Conservation (phyloP, 2,888 invertebrate genomes). For the Drosophila longiperda region DNA sequence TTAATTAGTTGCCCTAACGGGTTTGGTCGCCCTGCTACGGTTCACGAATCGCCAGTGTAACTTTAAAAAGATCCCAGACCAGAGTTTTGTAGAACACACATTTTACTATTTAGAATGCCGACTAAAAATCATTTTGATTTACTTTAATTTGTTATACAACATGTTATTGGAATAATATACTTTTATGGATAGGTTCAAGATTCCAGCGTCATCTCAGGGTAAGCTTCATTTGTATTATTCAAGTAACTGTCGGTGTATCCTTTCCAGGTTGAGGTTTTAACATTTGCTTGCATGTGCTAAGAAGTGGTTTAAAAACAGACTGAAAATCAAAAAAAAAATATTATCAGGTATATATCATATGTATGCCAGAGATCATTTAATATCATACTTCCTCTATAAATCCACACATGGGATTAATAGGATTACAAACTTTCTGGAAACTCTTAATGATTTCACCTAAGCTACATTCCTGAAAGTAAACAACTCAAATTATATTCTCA, state of each 20-base stretch:
- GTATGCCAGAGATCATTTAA: not conserved
- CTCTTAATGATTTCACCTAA: fast-evolving
- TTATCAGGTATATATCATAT: not conserved
- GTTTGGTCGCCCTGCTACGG: constrained; percentile 42
- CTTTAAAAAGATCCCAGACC: constrained; percentile 37
- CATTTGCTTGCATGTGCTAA: not conserved
- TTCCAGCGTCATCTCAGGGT: not conserved
- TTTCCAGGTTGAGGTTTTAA: not conserved
- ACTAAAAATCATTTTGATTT: not conserved
- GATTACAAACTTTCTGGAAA: fast-evolving
- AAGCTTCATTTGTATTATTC: not conserved
- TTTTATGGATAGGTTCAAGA: not conserved
- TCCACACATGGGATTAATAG: not conserved
- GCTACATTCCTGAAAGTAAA: constrained; percentile 1
- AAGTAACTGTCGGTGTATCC: no score
- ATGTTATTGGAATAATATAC: not conserved
- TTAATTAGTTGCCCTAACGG: constrained; percentile 74
- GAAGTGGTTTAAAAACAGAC: not conserved
- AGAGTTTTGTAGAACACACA: not conserved
- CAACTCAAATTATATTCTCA: not conserved
- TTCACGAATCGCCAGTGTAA: constrained; percentile 31
- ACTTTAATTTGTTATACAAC: constrained; percentile 27
- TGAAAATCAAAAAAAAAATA: not conserved
- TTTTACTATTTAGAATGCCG: constrained; percentile 6
- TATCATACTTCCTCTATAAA: not conserved